Conservation (phyloP, 2,113 vertebrate species). For the Himantopus leucocephalus region DNA sequence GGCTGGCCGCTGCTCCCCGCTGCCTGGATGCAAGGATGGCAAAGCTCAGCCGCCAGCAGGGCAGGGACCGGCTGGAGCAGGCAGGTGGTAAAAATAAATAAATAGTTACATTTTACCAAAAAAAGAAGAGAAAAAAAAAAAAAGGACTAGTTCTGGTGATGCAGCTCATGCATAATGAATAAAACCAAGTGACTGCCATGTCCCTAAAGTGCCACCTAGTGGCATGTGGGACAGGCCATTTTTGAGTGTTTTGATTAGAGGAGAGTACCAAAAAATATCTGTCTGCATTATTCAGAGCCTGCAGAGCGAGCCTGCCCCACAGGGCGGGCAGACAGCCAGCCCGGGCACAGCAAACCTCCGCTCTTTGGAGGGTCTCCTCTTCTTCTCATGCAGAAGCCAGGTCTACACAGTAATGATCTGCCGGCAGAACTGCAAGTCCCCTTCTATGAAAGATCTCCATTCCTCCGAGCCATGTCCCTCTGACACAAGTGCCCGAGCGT, state of each 20-base stretch:
- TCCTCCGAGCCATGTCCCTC: neutral
- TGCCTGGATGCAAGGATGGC: neutral
- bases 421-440: neutral
- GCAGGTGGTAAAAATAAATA: neutral
- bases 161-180: neutral
- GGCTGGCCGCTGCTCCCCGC: neutral
- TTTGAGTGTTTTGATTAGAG: rapidly evolving
- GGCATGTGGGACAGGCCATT: slow-evolving; percentile 21
- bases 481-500: neutral
- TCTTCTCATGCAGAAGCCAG: neutral
- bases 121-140: neutral
- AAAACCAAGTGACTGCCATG: slow-evolving; percentile 1
- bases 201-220: slow-evolving; percentile 78
- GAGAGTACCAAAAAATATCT: neutral
- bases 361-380: neutral
- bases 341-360: neutral
- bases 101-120: neutral
- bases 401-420: neutral
- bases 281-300: neutral
- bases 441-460: neutral
- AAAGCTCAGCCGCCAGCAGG: neutral
- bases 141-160: neutral
- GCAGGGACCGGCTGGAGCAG: neutral
- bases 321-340: neutral
- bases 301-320: neutral